A percentile compares a stretch with the other conserved stretches of the same genome.
Evolutionary conservation across 1,140 invertebrate genomes (phyloP).

Genomic region (Ceratina calcarata): DNA sequence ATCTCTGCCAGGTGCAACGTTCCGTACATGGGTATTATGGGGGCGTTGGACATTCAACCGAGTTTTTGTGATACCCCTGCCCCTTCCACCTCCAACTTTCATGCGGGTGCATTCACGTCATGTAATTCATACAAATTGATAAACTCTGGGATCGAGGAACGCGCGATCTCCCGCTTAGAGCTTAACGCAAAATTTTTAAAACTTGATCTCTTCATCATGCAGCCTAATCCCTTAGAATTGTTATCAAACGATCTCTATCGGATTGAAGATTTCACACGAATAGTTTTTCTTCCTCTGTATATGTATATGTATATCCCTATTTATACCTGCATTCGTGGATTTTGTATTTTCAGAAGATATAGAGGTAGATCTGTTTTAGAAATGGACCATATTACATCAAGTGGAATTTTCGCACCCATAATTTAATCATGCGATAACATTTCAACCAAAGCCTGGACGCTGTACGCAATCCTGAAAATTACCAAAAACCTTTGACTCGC

Average conservation of each 20-base stretch:
- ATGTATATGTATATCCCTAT: too few species aligned
- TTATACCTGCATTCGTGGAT: not conserved
- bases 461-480: not conserved
- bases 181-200: constrained; percentile 52
- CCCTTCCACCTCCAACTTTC: constrained; percentile 8
- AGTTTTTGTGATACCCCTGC: constrained; percentile 61
- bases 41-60: constrained; percentile 65
- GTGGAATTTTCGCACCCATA: too few species aligned
- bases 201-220: constrained; percentile 46
- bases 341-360: not conserved
- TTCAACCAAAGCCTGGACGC: too few species aligned
- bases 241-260: constrained; percentile 62
- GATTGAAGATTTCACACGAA: not conserved
- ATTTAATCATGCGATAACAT: too few species aligned
- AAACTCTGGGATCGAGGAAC: constrained; percentile 36
- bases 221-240: constrained; percentile 58
- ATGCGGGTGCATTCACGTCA: constrained; percentile 68
- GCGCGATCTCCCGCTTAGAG: constrained; percentile 52
- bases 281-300: constrained; percentile 10
- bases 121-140: constrained; percentile 60
- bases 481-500: not conserved
- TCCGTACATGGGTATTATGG: constrained; percentile 52
- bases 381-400: too few species aligned
- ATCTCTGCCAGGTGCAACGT: constrained; percentile 60
- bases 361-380: too few species aligned